These are phyloP conservation scores for Spheniscus humboldti DNA, from an alignment of 2,797 vertebrate species.

Conservation along the genomic window DNA sequence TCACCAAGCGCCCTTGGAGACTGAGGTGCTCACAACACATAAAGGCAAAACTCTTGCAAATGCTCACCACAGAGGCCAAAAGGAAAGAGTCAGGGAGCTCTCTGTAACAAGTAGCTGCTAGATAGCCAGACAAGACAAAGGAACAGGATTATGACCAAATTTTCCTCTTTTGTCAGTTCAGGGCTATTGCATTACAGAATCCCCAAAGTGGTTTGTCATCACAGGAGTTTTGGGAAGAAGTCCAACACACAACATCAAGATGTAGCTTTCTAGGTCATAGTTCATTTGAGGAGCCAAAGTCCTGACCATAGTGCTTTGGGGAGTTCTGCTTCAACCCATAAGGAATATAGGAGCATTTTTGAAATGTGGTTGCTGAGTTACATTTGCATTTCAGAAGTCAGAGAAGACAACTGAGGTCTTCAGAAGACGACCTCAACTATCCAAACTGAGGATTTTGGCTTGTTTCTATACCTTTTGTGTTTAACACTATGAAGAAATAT, in stretches of 20 bases:
- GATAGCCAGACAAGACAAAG: not conserved
- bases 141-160: not conserved
- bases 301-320: not conserved
- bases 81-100: not conserved
- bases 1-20: not conserved
- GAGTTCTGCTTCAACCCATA: not conserved
- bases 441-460: not conserved
- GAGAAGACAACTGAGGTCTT: not conserved
- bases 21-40: fast-evolving
- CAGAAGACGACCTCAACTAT: not conserved
- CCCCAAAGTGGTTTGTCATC: not conserved
- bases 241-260: not conserved
- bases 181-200: not conserved
- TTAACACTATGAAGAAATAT: not conserved
- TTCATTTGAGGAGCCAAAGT: not conserved
- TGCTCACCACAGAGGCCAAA: not conserved
- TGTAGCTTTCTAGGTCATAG: not conserved
- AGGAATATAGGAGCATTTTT: not conserved
- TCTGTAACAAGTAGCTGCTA: not conserved
- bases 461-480: not conserved
- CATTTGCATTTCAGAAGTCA: not conserved
- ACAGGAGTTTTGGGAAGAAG: not conserved
- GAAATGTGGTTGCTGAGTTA: not conserved
- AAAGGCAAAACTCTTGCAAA: not conserved
- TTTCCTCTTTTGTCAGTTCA: not conserved